Base-by-base conservation (phyloP, 2,888 invertebrate species). In the Pheosia gnoma region DNA sequence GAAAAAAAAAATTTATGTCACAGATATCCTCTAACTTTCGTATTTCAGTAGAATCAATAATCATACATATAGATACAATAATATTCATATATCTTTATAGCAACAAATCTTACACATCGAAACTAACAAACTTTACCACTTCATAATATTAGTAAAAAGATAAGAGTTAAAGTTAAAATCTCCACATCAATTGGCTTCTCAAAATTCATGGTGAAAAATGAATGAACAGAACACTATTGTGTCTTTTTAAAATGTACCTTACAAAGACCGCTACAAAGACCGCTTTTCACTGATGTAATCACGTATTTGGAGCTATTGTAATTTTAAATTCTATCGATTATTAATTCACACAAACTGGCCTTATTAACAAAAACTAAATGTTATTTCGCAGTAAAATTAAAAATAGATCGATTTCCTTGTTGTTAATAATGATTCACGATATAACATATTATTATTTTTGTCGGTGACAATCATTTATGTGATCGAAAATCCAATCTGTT, bases 381-480 rank as follows among this genome's bases (percentile, higher is more conserved):
- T 72, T 74, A 72, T 70, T 70, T 65, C 77, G 74, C 72, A 75
- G 60, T 64, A 61, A 60, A 66, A 66, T 62, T 57, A 62, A 55
- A 56, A 37, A 56, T 51, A 66, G 60, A 54, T 54, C 37, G 57
- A 58, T 65, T 75, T 76, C 76, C 76, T 72, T 68, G 67, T 76
- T 71, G 62, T 60, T 61, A 59, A 52, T 1, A 54, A 55, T 60
- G 61, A 71, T 74, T 70, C 69, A 62, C 58, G 8, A 58, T 13
- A 51, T 9, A 41, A n/a, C 54, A 58, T 62, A 66, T 65, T 54
- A 59, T 60, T 63, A 60, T 64, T 62, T 63, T 60, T 63, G 68
- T 25, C 25, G 25, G 25, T 52, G 58, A 65, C 57, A 57, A 56
- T 49, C 10, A 53, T 39, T 57, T 36, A 47, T 10, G 11, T 57